Conservation (phyloP, 2,888 invertebrate species). For the Dorcus hopei region DNA sequence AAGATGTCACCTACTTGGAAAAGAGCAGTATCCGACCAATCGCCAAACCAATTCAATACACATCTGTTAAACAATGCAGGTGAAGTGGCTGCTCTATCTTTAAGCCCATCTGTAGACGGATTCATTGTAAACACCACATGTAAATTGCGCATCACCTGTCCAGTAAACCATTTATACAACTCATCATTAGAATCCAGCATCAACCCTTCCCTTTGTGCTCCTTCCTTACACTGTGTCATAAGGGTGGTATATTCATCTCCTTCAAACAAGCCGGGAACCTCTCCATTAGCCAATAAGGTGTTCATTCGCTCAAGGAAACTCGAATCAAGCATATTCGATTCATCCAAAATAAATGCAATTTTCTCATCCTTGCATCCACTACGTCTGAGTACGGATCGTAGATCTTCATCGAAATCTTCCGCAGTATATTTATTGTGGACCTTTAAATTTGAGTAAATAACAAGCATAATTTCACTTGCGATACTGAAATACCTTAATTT, state of each 20-base stretch:
- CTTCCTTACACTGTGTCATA: slow-evolving; percentile 99
- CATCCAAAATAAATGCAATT: slow-evolving; percentile 98
- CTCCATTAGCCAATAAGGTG: slow-evolving; percentile 96
- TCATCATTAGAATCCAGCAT: slow-evolving; percentile 99
- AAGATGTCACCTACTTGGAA: slow-evolving; percentile 64
- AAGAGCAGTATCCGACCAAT: slow-evolving; percentile 96
- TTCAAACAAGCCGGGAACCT: slow-evolving; percentile 92
- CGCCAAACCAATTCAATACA: slow-evolving; percentile 99
- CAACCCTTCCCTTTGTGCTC: slow-evolving; percentile 90
- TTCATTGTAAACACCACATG: slow-evolving; percentile 99
- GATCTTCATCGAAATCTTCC: slow-evolving; percentile 98
- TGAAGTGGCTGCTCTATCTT: slow-evolving; percentile 97
- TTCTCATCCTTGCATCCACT: slow-evolving; percentile 96
- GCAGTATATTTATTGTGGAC: slow-evolving; percentile 99
- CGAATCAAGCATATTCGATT: slow-evolving; percentile 97
- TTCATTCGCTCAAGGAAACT: slow-evolving; percentile 99
- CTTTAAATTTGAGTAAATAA: slow-evolving; percentile 45
- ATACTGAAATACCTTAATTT: slow-evolving; percentile 75
- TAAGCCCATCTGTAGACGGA: slow-evolving; percentile 96
- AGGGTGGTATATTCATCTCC: slow-evolving; percentile 98
- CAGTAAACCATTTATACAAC: slow-evolving; percentile 99
- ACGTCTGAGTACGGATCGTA: slow-evolving; percentile 81
- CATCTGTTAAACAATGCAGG: slow-evolving; percentile 99
- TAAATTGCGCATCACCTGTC: slow-evolving; percentile 97
- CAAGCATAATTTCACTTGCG: not conserved